phyloP scores from a whole-genome alignment of 1,140 invertebrate genomes.

The Drosophila persimilis region DNA sequence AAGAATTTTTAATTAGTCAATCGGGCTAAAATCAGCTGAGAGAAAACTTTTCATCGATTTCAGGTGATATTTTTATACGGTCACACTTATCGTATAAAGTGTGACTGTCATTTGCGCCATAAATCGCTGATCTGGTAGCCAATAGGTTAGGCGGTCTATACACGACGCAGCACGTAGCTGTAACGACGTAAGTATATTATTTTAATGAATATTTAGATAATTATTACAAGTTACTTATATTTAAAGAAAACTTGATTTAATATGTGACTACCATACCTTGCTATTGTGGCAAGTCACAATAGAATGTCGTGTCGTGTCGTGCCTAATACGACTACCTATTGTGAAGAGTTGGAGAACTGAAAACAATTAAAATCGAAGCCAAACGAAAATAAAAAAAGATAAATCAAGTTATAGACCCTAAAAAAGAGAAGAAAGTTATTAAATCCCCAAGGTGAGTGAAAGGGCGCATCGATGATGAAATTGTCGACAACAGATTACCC shows the following conservation, averaged over 20 bases:
- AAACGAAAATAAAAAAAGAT: slow-evolving; percentile 28
- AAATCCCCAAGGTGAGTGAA: slow-evolving; percentile 54
- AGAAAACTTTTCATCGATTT: no score
- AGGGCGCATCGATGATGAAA: background rate
- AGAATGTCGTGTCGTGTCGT: slow-evolving; percentile 54
- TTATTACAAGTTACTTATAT: background rate
- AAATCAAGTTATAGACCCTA: background rate
- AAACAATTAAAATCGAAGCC: slow-evolving; percentile 56
- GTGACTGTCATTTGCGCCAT: no score
- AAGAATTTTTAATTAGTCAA: no score
- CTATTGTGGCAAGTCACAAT: slow-evolving; percentile 29
- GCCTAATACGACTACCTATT: slow-evolving; percentile 46
- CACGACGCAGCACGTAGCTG: background rate
- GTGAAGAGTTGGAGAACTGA: slow-evolving; percentile 43
- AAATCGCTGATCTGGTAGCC: no score
- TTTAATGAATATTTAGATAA: no score
- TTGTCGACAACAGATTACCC: background rate
- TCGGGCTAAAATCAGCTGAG: no score
- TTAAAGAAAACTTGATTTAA: slow-evolving; percentile 25
- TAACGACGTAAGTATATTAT: no score
- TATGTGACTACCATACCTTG: background rate
- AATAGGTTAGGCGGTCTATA: background rate
- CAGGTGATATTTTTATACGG: no score
- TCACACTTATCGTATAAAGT: no score
- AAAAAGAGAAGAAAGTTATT: slow-evolving; percentile 8